Conservation (phyloP, 2,888 invertebrate genomes). For the Dorcus parallelipipedus region DNA sequence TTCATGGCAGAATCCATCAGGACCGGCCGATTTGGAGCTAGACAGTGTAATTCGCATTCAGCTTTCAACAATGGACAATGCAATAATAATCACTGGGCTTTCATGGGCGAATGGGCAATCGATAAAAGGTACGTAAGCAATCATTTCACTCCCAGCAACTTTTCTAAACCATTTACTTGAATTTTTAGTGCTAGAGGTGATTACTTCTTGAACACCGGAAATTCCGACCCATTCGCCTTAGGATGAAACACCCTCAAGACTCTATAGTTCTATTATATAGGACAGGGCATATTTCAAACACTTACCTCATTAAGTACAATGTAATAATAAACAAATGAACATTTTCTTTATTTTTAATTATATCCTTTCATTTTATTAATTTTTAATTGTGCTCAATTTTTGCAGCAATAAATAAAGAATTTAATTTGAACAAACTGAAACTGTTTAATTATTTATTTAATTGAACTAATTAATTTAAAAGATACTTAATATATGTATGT, state of each 20-base stretch:
- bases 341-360: too few relatives aligned
- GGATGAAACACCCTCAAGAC: constrained; percentile 7
- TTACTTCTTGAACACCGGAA: constrained; percentile 40
- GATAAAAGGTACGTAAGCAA: constrained; percentile 19
- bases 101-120: constrained; percentile 24
- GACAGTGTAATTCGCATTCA: constrained; percentile 21
- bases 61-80: constrained; percentile 28
- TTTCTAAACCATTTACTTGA: constrained; percentile 3
- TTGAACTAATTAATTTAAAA: too few relatives aligned
- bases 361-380: too few relatives aligned
- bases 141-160: not conserved
- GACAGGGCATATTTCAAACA: too few relatives aligned
- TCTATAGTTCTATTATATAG: not conserved
- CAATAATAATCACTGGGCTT: constrained; percentile 16
- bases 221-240: constrained; percentile 35
- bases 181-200: constrained; percentile 34
- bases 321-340: too few relatives aligned
- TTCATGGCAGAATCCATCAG: constrained; percentile 49
- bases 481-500: too few relatives aligned
- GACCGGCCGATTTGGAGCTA: constrained; percentile 34
- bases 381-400: too few relatives aligned
- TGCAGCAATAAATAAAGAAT: too few relatives aligned
- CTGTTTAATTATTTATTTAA: too few relatives aligned
- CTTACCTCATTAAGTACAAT: too few relatives aligned
- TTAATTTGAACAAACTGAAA: too few relatives aligned